These are phyloP conservation scores for Amphibalanus amphitrite DNA, from an alignment of 1,140 invertebrate genomes.

Conservation along the genomic window DNA sequence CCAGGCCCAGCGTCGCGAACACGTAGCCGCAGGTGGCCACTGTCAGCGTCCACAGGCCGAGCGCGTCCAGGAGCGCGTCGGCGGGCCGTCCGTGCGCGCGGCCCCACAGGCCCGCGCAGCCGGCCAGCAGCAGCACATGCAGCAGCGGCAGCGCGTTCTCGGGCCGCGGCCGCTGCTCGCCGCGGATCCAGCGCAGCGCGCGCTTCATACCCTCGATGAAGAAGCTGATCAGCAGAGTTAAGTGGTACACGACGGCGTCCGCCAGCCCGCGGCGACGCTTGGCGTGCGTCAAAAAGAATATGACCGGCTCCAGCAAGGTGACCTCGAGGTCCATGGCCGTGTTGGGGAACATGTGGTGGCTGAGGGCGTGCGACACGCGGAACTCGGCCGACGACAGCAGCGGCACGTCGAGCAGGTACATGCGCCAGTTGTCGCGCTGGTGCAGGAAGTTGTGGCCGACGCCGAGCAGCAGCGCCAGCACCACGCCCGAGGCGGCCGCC, in stretches of 20 bases:
- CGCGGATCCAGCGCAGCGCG: slow-evolving; percentile 9
- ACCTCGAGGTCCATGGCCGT: slow-evolving; percentile 52
- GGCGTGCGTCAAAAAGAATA: slow-evolving; percentile 43
- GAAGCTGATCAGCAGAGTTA: slow-evolving; percentile 31
- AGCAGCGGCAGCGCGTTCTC: slow-evolving; percentile 18
- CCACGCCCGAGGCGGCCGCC: slow-evolving; percentile 24
- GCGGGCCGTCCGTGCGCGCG: background rate
- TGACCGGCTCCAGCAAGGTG: slow-evolving; percentile 45
- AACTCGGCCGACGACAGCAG: slow-evolving; percentile 49
- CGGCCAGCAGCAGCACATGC: slow-evolving; percentile 12
- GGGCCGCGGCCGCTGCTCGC: slow-evolving; percentile 13
- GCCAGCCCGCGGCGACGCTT: slow-evolving; percentile 34
- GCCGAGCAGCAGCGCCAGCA: slow-evolving; percentile 36
- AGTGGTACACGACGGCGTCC: slow-evolving; percentile 31
- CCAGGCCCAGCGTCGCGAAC: slow-evolving; percentile 60
- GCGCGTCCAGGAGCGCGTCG: slow-evolving; percentile 33
- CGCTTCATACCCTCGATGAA: slow-evolving; percentile 25
- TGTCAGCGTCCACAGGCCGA: background rate
- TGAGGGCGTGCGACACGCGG: slow-evolving; percentile 54
- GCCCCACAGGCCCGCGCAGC: background rate
- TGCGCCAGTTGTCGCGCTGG: slow-evolving; percentile 55
- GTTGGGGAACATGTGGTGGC: slow-evolving; percentile 64
- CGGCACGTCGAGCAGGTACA: slow-evolving; percentile 57
- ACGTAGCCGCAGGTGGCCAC: slow-evolving; percentile 52
- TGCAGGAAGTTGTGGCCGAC: slow-evolving; percentile 68